Conservation (phyloP, 1,140 invertebrate genomes). For the Yoshiicerus persimilis region DNA sequence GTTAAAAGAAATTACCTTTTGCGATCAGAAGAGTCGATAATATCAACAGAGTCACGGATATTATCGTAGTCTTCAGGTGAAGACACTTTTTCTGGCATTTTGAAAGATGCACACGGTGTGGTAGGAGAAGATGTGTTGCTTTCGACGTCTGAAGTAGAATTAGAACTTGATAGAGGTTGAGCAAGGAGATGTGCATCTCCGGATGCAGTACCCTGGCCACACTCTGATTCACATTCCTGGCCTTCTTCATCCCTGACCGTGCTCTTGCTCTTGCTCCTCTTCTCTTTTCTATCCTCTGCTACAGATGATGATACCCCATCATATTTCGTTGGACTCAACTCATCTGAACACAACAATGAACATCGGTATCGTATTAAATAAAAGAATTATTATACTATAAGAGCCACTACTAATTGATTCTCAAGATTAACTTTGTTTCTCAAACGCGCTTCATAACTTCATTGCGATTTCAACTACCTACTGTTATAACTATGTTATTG, state of each 20-base stretch:
- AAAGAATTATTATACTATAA: background rate
- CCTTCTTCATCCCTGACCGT: conserved; percentile 36
- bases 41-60: background rate
- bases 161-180: background rate
- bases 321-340: conserved; percentile 9
- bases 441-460: background rate
- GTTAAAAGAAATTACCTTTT: background rate
- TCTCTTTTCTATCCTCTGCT: background rate
- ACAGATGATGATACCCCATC: background rate
- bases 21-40: background rate
- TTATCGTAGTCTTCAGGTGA: background rate
- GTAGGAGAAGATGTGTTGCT: background rate
- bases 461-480: background rate
- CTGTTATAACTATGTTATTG: background rate
- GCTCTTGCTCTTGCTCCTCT: background rate
- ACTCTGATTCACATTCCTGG: conserved; percentile 30
- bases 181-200: background rate
- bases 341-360: conserved; percentile 7
- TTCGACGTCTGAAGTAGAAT: background rate
- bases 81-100: conserved; percentile 15
- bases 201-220: conserved; percentile 23
- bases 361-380: background rate
- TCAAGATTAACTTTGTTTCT: background rate
- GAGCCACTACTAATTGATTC: conserved; percentile 7
- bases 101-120: background rate